phyloP scores from a whole-genome alignment of 2,113 vertebrate genomes.

The Gavialis gangeticus region DNA sequence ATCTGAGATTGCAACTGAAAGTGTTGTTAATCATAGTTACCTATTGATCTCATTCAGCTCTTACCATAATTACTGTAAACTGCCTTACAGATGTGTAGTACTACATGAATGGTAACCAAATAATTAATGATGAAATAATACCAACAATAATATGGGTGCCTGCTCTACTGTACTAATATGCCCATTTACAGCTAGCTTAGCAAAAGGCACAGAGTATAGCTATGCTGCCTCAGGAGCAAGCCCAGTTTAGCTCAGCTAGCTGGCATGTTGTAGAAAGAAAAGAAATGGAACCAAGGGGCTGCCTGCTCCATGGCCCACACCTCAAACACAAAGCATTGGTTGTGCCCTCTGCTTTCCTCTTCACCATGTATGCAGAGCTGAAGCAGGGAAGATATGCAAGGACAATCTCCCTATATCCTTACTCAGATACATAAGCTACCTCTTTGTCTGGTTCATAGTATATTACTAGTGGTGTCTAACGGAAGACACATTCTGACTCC shows the following conservation, averaged over 20 bases:
- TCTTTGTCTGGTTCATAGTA: not conserved
- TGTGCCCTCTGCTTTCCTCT: not conserved
- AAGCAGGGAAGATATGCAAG: not conserved
- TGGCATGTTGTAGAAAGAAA: not conserved
- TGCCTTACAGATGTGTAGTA: not conserved
- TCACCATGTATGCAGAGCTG: not conserved
- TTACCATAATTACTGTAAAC: not conserved
- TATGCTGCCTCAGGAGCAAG: not conserved
- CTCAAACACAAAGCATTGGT: no score
- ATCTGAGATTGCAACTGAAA: not conserved
- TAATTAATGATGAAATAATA: not conserved
- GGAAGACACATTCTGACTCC: not conserved
- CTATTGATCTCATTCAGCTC: not conserved
- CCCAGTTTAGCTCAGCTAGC: not conserved
- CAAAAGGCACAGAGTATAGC: not conserved
- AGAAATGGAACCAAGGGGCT: not conserved
- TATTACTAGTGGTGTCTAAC: constrained; percentile 2
- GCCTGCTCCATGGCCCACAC: not conserved
- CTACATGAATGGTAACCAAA: not conserved
- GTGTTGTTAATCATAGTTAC: not conserved
- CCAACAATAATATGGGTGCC: not conserved
- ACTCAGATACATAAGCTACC: not conserved
- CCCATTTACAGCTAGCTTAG: not conserved
- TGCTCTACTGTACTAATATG: not conserved
- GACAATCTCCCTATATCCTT: constrained; percentile 8